Percentiles rank a stretch among this genome's conserved stretches.
Conservation (phyloP, 2,113 vertebrate species). For the Nymphicus hollandicus region DNA sequence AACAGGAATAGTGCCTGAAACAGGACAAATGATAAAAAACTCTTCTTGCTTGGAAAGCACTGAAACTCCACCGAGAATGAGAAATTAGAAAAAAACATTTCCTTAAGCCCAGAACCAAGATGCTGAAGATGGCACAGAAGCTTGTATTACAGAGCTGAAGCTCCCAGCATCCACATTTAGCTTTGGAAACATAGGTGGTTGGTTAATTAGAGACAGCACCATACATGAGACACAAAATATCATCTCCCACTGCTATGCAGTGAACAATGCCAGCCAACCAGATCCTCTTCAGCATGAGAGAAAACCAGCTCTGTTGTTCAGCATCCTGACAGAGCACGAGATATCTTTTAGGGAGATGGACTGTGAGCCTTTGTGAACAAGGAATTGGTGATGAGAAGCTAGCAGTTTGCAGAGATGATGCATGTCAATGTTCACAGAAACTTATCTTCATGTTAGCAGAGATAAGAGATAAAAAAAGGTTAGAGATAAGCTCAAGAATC, state of each 20-base stretch:
- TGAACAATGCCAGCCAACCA: constrained; percentile 11
- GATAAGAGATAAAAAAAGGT: neutral
- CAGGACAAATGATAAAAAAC: neutral
- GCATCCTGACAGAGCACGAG: constrained; percentile 14
- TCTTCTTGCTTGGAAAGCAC: neutral
- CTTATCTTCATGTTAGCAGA: neutral
- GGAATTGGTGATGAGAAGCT: neutral
- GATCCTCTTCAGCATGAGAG: neutral
- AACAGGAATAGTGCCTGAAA: neutral
- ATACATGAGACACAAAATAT: constrained; percentile 4
- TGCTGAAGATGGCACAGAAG: constrained; percentile 7
- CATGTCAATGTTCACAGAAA: neutral
- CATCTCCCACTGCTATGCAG: constrained; percentile 10
- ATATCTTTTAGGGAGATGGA: constrained; percentile 5
- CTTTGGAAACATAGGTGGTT: neutral
- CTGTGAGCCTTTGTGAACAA: neutral
- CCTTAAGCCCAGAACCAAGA: neutral
- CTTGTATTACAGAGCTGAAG: neutral
- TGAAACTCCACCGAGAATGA: neutral
- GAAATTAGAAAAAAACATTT: constrained; percentile 16
- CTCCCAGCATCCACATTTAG: neutral
- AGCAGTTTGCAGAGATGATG: neutral
- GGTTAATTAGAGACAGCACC: constrained; percentile 41
- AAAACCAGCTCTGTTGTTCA: constrained; percentile 7
- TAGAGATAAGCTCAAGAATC: neutral